These are phyloP conservation scores for Sycophaga agraensis DNA, from an alignment of 1,140 invertebrate species.

Conservation along the genomic window DNA sequence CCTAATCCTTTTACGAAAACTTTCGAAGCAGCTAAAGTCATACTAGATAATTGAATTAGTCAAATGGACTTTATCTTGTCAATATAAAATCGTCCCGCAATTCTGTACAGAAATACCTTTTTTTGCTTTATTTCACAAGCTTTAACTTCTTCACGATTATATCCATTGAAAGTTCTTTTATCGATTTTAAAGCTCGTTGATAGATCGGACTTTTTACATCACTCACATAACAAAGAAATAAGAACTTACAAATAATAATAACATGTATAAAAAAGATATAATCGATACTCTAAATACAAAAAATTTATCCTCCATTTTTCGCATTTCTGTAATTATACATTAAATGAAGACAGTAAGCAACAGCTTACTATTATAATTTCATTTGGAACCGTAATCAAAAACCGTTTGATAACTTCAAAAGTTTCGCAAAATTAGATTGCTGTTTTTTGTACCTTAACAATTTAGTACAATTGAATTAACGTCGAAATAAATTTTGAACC, in stretches of 20 bases:
- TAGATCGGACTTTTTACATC: slow-evolving; percentile 16
- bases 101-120: slow-evolving; percentile 12
- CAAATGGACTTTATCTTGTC: background rate
- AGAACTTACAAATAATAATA: slow-evolving; percentile 23
- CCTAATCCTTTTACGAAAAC: background rate
- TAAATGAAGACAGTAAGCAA: background rate
- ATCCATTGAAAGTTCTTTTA: background rate
- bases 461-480: background rate
- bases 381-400: background rate
- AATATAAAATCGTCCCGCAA: slow-evolving; percentile 4
- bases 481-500: slow-evolving; percentile 1
- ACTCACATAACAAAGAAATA: slow-evolving; percentile 25
- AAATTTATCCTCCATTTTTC: background rate
- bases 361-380: background rate
- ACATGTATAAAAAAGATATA: background rate
- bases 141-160: slow-evolving; percentile 5
- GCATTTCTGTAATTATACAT: background rate
- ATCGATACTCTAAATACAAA: background rate
- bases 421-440: background rate
- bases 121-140: slow-evolving; percentile 1
- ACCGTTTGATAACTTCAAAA: background rate
- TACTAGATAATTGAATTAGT: background rate
- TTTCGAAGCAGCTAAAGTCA: background rate
- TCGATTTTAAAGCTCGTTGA: slow-evolving; percentile 10
- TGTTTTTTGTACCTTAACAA: background rate